Percentiles rank a stretch among this genome's conserved stretches.
phyloP scores from a whole-genome alignment of 2,888 invertebrate species.

The Tubulanus polymorphus region DNA sequence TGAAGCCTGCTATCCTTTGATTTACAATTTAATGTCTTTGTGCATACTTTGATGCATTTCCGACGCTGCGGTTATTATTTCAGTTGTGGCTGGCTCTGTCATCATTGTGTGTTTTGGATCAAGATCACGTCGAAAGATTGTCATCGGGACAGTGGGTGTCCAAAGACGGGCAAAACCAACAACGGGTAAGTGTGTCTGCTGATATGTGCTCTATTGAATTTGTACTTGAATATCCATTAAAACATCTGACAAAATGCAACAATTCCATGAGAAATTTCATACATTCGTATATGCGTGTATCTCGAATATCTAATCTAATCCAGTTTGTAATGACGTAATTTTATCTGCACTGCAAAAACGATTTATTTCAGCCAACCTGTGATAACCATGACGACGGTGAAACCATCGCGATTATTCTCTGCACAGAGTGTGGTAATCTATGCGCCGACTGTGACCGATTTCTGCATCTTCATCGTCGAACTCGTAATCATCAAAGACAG shows the following conservation, averaged over 20 bases:
- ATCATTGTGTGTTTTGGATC: constrained; percentile 86
- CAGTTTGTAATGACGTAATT: too few relatives aligned
- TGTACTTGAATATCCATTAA: too few relatives aligned
- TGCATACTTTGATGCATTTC: too few relatives aligned
- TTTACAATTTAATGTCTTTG: too few relatives aligned
- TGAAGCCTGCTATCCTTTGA: too few relatives aligned
- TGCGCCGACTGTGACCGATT: constrained; percentile 96
- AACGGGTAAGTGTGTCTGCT: constrained; percentile 51
- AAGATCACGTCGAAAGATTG: constrained; percentile 79
- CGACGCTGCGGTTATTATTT: constrained; percentile 11
- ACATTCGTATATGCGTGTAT: too few relatives aligned
- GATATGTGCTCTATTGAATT: too few relatives aligned
- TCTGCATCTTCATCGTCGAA: constrained; percentile 84
- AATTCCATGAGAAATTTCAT: too few relatives aligned
- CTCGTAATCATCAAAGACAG: constrained; percentile 79
- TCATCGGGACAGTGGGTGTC: constrained; percentile 72
- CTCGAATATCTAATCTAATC: too few relatives aligned
- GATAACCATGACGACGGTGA: constrained; percentile 95
- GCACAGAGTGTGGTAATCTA: constrained; percentile 83
- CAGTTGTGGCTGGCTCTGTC: constrained; percentile 82
- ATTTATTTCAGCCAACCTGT: constrained; percentile 82
- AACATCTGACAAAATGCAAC: neutral
- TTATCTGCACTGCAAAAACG: too few relatives aligned
- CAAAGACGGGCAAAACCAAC: constrained; percentile 56
- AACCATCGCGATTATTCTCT: constrained; percentile 88